Conservation (phyloP, 1,140 invertebrate genomes). For the Drosophila lacertosa region DNA sequence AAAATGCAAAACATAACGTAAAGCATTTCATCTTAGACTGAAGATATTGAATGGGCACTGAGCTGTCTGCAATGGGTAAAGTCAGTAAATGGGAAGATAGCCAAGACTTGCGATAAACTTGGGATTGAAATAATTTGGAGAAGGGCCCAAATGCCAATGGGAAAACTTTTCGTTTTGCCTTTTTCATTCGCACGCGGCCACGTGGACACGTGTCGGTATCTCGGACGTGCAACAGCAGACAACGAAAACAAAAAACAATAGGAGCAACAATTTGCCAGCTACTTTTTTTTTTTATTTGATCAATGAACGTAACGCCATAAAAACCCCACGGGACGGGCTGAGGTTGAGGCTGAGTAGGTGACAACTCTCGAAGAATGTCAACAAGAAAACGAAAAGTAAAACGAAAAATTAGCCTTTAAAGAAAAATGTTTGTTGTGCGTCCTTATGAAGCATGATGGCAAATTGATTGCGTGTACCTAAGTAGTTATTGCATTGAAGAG, state of each 20-base stretch:
- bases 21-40: conserved; percentile 9
- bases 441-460: conserved; percentile 3
- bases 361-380: conserved; percentile 21
- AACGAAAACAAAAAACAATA: conserved; percentile 29
- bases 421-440: conserved; percentile 7
- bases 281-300: conserved; percentile 29
- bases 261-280: conserved; percentile 9
- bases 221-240: conserved; percentile 54
- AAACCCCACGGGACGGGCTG: background rate
- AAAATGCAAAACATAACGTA: conserved; percentile 37
- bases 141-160: conserved; percentile 49
- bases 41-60: background rate
- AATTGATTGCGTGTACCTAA: conserved; percentile 19
- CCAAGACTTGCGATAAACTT: conserved; percentile 55
- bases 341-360: background rate
- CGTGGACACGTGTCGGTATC: conserved; percentile 19
- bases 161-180: conserved; percentile 56
- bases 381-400: background rate
- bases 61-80: background rate
- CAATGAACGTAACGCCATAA: conserved; percentile 17
- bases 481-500: background rate
- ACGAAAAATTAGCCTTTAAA: conserved; percentile 17
- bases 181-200: conserved; percentile 27
- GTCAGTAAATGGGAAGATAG: conserved; percentile 21
- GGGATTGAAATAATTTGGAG: conserved; percentile 55